These are phyloP conservation scores for Rallus crepitans DNA, from an alignment of 2,797 vertebrate genomes.

Conservation along the genomic window DNA sequence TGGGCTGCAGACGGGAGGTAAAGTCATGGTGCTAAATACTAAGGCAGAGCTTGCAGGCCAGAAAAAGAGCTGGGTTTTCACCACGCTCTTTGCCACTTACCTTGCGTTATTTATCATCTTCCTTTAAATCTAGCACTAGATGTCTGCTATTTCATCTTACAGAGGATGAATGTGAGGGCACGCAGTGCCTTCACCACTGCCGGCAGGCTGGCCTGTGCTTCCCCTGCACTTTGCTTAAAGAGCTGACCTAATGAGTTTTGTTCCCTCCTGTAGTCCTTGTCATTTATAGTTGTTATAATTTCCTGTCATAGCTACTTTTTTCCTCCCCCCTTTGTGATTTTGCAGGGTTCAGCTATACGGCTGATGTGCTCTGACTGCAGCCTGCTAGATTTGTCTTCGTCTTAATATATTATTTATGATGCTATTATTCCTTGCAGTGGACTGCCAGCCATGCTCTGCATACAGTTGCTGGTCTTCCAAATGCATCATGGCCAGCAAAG, in stretches of 20 bases:
- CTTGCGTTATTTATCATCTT: background rate
- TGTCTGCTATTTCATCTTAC: background rate
- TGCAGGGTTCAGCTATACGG: slow-evolving; percentile 44
- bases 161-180: background rate
- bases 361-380: slow-evolving; percentile 62
- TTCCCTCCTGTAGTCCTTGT: background rate
- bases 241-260: slow-evolving; percentile 32
- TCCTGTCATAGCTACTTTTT: slow-evolving; percentile 38
- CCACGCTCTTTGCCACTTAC: background rate
- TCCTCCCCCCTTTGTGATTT: background rate
- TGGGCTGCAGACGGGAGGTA: rapidly evolving
- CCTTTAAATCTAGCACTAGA: background rate
- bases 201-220: background rate
- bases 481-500: slow-evolving; percentile 63
- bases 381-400: slow-evolving; percentile 43
- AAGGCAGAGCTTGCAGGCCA: background rate
- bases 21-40: background rate
- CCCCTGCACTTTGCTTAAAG: slow-evolving; percentile 4
- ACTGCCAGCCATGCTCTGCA: slow-evolving; percentile 41
- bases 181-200: background rate
- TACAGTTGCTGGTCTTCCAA: slow-evolving; percentile 70
- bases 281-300: slow-evolving; percentile 57
- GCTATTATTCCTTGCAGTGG: slow-evolving; percentile 65
- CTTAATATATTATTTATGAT: slow-evolving; percentile 72
- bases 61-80: background rate